phyloP scores from a whole-genome alignment of 1,140 invertebrate species.

The Magallana angulata region DNA sequence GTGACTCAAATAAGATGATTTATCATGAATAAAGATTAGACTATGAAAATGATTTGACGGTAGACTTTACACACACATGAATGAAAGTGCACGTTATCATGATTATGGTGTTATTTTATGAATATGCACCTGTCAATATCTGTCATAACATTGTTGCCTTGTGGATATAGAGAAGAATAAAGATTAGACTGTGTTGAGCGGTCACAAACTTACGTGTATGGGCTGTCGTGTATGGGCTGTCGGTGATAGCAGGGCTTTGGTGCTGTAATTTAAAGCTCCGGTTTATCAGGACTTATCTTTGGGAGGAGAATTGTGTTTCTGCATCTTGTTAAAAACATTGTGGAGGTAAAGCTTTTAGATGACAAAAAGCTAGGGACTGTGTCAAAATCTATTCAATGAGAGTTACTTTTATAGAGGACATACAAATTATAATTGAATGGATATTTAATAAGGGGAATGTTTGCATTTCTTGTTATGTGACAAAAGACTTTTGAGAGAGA shows the following conservation, averaged over 20 bases:
- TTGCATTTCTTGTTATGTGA: neutral
- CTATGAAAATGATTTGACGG: too few relatives aligned
- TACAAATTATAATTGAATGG: neutral
- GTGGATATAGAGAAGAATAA: too few relatives aligned
- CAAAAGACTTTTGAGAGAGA: neutral
- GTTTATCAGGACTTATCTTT: conserved; percentile 27
- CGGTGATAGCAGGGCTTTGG: too few relatives aligned
- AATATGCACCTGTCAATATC: conserved; percentile 11
- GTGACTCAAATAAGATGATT: too few relatives aligned
- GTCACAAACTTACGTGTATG: too few relatives aligned
- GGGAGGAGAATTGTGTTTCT: conserved; percentile 1
- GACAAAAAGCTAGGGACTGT: neutral
- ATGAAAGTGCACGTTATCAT: too few relatives aligned
- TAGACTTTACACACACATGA: too few relatives aligned
- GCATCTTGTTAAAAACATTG: conserved; percentile 4
- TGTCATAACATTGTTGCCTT: neutral
- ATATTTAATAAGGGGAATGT: neutral
- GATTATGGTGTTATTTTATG: neutral
- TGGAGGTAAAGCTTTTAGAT: neutral
- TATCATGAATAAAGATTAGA: too few relatives aligned
- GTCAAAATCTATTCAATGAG: neutral
- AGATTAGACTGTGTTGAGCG: too few relatives aligned
- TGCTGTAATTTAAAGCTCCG: neutral
- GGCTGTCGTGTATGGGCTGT: too few relatives aligned
- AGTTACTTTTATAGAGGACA: neutral